phyloP scores from a whole-genome alignment of 2,113 vertebrate genomes.

The Proteles cristata region DNA sequence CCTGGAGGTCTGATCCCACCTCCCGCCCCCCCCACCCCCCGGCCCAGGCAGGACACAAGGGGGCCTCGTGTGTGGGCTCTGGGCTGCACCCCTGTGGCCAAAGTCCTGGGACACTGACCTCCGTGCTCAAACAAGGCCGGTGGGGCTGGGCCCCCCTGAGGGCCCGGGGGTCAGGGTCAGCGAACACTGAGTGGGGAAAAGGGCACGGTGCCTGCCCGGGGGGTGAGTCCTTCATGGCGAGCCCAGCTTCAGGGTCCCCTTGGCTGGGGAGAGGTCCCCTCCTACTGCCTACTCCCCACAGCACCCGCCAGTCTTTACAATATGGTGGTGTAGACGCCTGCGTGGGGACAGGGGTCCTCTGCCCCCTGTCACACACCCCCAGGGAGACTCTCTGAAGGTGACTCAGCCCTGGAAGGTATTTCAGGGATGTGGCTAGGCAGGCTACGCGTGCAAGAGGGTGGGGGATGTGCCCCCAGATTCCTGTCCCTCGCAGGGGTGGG shows the following conservation, averaged over 20 bases:
- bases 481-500: rapidly evolving
- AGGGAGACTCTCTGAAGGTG: neutral
- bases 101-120: conserved; percentile 55
- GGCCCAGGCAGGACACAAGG: neutral
- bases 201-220: neutral
- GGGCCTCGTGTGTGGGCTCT: neutral
- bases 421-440: neutral
- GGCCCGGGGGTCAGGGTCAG: neutral
- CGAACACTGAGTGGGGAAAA: rapidly evolving
- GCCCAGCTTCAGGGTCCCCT: too few species aligned
- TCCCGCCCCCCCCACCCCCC: neutral
- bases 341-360: neutral
- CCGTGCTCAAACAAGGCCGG: neutral
- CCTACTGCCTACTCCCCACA: neutral
- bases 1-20: neutral
- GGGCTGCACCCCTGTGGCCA: neutral
- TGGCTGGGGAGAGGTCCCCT: neutral
- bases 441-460: neutral
- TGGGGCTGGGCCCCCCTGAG: neutral
- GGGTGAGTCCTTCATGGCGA: rapidly evolving
- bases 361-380: neutral
- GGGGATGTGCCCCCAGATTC: neutral
- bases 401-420: neutral
- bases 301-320: too few species aligned
- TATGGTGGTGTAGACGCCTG: rapidly evolving